Evolutionary conservation across 2,888 invertebrate species (phyloP), one percentile per base, ranked within the genome.

Genomic region (Nudaria mundana): DNA sequence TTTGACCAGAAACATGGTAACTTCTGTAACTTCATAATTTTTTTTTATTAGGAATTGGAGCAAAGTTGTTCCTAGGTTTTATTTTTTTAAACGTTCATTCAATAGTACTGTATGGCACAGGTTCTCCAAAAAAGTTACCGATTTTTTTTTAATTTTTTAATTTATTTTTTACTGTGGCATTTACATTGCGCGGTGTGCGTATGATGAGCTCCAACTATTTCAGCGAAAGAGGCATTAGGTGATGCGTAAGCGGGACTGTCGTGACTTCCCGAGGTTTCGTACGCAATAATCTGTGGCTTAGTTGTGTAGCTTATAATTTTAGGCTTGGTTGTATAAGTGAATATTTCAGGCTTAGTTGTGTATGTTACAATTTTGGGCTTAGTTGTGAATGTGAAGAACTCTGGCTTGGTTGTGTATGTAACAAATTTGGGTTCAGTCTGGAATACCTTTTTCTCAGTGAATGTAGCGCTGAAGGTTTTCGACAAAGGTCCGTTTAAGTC

Each of bases 171-270:
- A 29, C 85, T 80, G 5, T 76, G 52, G 38, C 89, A 89, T 37
- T 89, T 84, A 71, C 89, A 89, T 5, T 76, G 63, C 0, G 73
- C 70, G 5, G 71, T 72, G 37, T 87, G 88, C 1, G 63, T 64
- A 35, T 88, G 87, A 12, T 66, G 62, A 0, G 57, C 32, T 0
- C 78, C 77, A 0, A 81, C 69, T 0, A 81, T 38, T 5, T 78
- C 80, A 0, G 77, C 54, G 24, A 87, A 84, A 0, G 71, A 69
- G 71, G 78, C 0, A 79, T 72, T 76, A 0, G 87, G 85, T 0
- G 79, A 78, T 0, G 78, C 80, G n/a, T 82, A 79, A 16, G 83
- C 85, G 0, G 83, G 84, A 44, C 81, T 83, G 0, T 72, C 78
- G 0, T 76, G 79, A 23, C 79, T 84, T 0, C 86, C 88, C 0